Evolutionary conservation across 2,888 invertebrate species (phyloP), one percentile per base, ranked within the genome.

Genomic region (Colletes collaris): DNA sequence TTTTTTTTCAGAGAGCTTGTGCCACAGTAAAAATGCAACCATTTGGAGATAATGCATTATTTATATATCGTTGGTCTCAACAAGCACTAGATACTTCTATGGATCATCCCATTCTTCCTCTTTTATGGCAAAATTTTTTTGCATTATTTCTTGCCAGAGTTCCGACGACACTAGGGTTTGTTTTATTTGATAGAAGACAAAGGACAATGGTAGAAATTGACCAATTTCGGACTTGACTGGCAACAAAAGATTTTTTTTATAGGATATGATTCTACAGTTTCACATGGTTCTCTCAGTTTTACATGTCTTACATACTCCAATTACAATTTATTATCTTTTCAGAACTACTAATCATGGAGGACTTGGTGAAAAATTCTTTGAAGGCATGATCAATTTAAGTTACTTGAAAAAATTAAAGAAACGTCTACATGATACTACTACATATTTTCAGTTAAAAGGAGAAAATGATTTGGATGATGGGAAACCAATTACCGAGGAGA

Each of bases 91-190:
- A 95, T 85, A 95, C 96, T 72, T 94, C 96, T 2, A 88, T 95
- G 56, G 95, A 95, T 81, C 96, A 97, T 93, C 96, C 96, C 0
- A 92, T 96, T 40, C 93, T 96, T 52, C 95, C 96, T 0, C 93
- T 97, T 11, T 91, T 97, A 2, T 96, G 96, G 95, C 97, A 97
- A 90, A 95, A 96, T 88, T 97, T 97, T 91, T 97, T 97, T 89
- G 93, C 94, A 10, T 93, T 97, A 0, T 97, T 95, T 90, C 93
- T 97, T 70, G 94, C 95, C 58, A 93, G 96, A 84, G 93, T 95
- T 71, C 94, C 95, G 2, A 90, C 93, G 13, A 89, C 87, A 6
- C 86, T 91, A 56, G 92, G 92, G 92, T 93, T 80, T 82, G 66
- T 73, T 53, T 79, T 49, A 8, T 8, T 55, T 35, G 19, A 55